phyloP scores from a whole-genome alignment of 2,888 invertebrate species.

The Himalopsyche japonica region DNA sequence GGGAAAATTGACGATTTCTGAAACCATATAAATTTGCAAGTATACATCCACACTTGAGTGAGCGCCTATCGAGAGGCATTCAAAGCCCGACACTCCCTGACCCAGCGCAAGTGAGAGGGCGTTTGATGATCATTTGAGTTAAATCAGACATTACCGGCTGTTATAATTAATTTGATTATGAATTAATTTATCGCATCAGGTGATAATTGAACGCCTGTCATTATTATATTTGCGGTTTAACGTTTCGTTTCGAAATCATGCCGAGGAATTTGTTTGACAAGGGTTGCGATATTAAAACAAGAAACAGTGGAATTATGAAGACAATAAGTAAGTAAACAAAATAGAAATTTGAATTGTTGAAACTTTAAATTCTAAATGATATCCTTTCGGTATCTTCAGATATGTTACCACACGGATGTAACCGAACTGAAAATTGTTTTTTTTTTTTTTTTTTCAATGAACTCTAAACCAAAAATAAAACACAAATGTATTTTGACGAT shows the following conservation, averaged over 20 bases:
- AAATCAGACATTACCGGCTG: constrained; percentile 23
- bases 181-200: constrained; percentile 22
- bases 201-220: constrained; percentile 1
- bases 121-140: constrained; percentile 15
- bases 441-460: no score
- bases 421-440: no score
- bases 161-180: constrained; percentile 23
- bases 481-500: no score
- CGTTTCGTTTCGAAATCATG: neutral
- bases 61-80: neutral
- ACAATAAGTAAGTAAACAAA: no score
- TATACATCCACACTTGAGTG: neutral
- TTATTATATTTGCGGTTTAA: constrained; percentile 2
- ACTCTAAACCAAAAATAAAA: no score
- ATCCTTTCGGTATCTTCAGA: no score
- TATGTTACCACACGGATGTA: no score
- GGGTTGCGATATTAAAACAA: no score
- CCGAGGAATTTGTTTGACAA: neutral
- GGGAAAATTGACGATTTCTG: neutral
- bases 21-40: neutral
- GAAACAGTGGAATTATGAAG: no score
- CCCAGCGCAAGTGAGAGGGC: neutral
- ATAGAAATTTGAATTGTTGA: no score
- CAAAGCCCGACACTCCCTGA: neutral
- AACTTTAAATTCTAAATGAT: no score